Conservation (phyloP, 2,888 invertebrate genomes). For the Ctena decussata region DNA sequence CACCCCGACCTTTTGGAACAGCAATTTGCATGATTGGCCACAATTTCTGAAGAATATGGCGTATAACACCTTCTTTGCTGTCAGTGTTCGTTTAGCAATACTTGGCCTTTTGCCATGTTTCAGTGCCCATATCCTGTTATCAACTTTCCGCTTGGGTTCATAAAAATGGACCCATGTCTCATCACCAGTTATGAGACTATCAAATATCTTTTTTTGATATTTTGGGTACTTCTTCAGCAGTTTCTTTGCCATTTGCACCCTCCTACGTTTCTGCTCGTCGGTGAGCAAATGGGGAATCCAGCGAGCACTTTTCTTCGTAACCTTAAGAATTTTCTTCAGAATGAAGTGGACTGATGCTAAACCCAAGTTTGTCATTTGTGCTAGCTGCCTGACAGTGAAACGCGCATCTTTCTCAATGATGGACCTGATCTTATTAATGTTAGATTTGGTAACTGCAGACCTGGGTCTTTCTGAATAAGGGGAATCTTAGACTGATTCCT, state of each 20-base stretch:
- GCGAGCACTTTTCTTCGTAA: not conserved
- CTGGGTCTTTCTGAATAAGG: not conserved
- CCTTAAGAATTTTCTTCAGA: constrained; percentile 11
- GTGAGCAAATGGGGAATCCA: not conserved
- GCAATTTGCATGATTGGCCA: no score
- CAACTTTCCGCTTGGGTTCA: not conserved
- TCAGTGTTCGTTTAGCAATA: not conserved
- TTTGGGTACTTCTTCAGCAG: not conserved
- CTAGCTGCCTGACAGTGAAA: not conserved
- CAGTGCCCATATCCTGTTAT: constrained; percentile 1
- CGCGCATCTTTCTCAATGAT: not conserved
- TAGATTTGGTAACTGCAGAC: not conserved
- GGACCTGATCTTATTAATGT: not conserved
- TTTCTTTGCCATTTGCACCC: not conserved
- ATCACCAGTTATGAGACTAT: constrained; percentile 7
- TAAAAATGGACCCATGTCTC: constrained; percentile 6
- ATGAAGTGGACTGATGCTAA: not conserved
- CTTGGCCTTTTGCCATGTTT: not conserved
- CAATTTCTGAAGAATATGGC: not conserved
- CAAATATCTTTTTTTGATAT: constrained; percentile 3
- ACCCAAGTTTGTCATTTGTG: not conserved
- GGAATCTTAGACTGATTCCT: not conserved
- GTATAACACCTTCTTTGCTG: not conserved
- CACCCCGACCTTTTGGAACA: not conserved
- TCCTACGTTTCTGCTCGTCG: not conserved